These are phyloP conservation scores for Nemurella pictetii DNA, from an alignment of 2,888 invertebrate species.

Conservation along the genomic window DNA sequence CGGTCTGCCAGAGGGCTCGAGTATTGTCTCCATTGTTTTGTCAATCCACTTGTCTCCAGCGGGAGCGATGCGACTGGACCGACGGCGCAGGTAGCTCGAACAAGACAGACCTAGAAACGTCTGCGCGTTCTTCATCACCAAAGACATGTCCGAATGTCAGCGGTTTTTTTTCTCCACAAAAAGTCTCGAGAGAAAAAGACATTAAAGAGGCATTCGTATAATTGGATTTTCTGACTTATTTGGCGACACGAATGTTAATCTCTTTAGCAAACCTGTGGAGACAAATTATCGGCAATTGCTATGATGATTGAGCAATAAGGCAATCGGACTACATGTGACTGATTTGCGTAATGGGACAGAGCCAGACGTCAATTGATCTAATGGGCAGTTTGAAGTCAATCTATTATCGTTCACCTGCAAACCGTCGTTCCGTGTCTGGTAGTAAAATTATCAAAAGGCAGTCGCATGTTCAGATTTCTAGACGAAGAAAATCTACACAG, in stretches of 20 bases:
- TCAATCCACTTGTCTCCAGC: constrained; percentile 20
- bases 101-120: background rate
- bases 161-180: background rate
- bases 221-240: background rate
- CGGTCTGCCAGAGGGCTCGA: background rate
- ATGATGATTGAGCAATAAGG: background rate
- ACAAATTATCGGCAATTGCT: background rate
- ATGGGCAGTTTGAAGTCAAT: background rate
- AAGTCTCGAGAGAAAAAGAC: background rate
- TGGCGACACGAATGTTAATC: background rate
- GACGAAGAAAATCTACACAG: too few species aligned
- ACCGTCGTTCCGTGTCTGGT: too few species aligned
- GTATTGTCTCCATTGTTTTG: constrained; percentile 25
- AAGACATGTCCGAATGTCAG: background rate
- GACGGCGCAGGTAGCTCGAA: constrained; percentile 6
- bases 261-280: background rate
- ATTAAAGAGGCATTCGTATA: background rate
- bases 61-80: constrained; percentile 6
- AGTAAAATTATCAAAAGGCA: too few species aligned
- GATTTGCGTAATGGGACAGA: background rate
- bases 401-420: too few species aligned
- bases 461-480: too few species aligned
- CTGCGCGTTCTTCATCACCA: background rate
- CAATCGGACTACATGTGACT: background rate
- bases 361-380: too few species aligned